Base-by-base conservation (phyloP, 2,888 invertebrate species). In the Ophion costatus region DNA sequence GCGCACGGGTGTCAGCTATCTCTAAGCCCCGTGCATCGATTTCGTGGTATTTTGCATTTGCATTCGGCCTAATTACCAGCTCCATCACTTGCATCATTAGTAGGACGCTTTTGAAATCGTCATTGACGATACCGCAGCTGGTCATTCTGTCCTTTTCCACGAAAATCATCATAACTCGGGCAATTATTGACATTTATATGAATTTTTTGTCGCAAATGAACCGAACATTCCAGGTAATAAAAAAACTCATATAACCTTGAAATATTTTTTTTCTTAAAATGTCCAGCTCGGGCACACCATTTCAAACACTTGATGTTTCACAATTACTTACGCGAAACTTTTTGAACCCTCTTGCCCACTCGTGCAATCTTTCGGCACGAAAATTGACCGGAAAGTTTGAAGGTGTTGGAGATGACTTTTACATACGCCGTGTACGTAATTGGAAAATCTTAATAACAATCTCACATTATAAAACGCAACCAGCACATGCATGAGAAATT, bases 361-460 rank as follows among this genome's bases (percentile, higher is more conserved):
- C 9, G 38, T 38, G 33, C 2, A 38, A 7, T 5, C 5, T 38
- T 0, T 38, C 38, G 7, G 38, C 6, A 38, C 1, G 38, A 38
- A 38, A 38, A 38, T 38, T 38, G 38, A 9, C 7, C 9, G 38
- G 7, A 38, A 22, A 42, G 22, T 42, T 67, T 4, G 10, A 20
- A 7, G 22, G 20, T 67, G 42, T 7, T 67, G 11, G 64, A 74
- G 38, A 38, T 38, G 1, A 59, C 70, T 82, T 84, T 83, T 82
- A n/a, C 66, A 61, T 70, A 63, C 45, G 38, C 33, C 57, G 38
- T 9, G 10, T 11, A 56, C 33, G 80, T 75, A 83, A 82, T 82
- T 80, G 59, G 59, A 56, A 67, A 56, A 66, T 56, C 64, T 64
- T 73, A 79, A 73, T 81, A 82, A 85, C 85, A 81, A 84, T 79